These are phyloP conservation scores for Lissocephala sabroskyi DNA, from an alignment of 2,888 invertebrate genomes.

Conservation along the genomic window DNA sequence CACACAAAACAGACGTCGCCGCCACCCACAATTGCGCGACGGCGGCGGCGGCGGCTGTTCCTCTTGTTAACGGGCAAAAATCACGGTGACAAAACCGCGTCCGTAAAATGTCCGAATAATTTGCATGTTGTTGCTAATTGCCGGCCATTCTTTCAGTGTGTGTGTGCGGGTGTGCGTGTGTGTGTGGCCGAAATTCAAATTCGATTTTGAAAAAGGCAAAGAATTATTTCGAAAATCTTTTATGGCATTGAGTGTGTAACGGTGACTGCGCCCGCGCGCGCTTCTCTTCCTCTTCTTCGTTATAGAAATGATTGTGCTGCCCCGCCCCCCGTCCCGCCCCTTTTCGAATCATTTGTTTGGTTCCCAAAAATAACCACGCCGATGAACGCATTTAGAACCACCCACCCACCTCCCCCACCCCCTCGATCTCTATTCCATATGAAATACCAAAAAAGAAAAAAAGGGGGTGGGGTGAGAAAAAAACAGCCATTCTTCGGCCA, in stretches of 20 bases:
- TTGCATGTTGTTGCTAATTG: constrained; percentile 57
- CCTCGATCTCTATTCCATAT: too few species aligned
- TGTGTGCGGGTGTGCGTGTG: too few species aligned
- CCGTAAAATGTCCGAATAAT: constrained; percentile 42
- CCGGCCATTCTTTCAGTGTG: constrained; percentile 15
- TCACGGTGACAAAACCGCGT: constrained; percentile 52
- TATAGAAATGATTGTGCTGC: constrained; percentile 38
- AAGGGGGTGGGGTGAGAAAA: too few species aligned
- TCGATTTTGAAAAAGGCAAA: background rate
- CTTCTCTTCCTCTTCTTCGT: constrained; percentile 19
- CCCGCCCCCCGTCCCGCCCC: too few species aligned
- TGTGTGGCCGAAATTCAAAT: too few species aligned
- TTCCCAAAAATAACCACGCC: constrained; percentile 50
- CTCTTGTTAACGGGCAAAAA: constrained; percentile 45
- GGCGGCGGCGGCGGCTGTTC: constrained; percentile 16
- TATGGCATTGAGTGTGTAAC: constrained; percentile 3
- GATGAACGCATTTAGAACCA: constrained; percentile 56
- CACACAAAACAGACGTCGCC: constrained; percentile 35
- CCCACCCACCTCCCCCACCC: constrained; percentile 5
- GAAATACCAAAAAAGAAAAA: too few species aligned
- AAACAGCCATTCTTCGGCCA: too few species aligned
- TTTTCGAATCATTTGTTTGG: constrained; percentile 60
- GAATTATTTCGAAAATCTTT: background rate
- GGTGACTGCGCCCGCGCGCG: background rate
- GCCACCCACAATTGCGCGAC: constrained; percentile 18